phyloP scores from a whole-genome alignment of 2,888 invertebrate species.

The Drosophila koepferae region DNA sequence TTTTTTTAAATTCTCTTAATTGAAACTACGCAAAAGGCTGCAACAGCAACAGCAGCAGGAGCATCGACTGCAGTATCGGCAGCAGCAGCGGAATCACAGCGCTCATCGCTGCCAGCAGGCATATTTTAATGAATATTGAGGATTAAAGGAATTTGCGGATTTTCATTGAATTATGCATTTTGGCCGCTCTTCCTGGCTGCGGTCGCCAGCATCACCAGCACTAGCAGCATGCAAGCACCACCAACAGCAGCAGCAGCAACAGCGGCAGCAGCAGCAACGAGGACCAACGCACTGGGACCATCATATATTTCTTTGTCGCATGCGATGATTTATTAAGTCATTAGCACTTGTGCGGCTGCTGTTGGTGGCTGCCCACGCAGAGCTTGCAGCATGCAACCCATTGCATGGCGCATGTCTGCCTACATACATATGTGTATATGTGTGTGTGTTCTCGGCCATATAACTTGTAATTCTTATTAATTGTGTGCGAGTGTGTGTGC shows the following conservation, averaged over 20 bases:
- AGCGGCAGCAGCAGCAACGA: constrained; percentile 21
- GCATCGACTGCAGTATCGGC: constrained; percentile 2
- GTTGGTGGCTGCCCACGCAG: constrained; percentile 63
- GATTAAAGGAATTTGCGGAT: constrained; percentile 85
- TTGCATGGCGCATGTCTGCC: constrained; percentile 40
- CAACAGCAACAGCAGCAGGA: constrained; percentile 3
- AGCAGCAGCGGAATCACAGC: constrained; percentile 47
- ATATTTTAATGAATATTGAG: constrained; percentile 85
- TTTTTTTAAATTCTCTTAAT: constrained; percentile 83
- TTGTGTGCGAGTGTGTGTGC: constrained; percentile 51
- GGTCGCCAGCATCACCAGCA: constrained; percentile 42
- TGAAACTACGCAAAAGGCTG: constrained; percentile 71
- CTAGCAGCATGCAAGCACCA: constrained; percentile 18
- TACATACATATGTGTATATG: background rate
- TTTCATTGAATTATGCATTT: constrained; percentile 85
- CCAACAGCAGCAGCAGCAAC: background rate
- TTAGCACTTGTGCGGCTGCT: constrained; percentile 82
- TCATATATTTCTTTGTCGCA: constrained; percentile 79
- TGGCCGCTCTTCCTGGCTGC: constrained; percentile 66
- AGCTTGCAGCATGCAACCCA: constrained; percentile 45
- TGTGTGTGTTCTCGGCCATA: constrained; percentile 47
- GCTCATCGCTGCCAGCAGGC: constrained; percentile 51
- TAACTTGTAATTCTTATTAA: constrained; percentile 84
- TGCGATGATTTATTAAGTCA: constrained; percentile 84
- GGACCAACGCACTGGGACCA: constrained; percentile 42